Base-by-base conservation (phyloP, 2,888 invertebrate genomes). In the Melanargia galathea region DNA sequence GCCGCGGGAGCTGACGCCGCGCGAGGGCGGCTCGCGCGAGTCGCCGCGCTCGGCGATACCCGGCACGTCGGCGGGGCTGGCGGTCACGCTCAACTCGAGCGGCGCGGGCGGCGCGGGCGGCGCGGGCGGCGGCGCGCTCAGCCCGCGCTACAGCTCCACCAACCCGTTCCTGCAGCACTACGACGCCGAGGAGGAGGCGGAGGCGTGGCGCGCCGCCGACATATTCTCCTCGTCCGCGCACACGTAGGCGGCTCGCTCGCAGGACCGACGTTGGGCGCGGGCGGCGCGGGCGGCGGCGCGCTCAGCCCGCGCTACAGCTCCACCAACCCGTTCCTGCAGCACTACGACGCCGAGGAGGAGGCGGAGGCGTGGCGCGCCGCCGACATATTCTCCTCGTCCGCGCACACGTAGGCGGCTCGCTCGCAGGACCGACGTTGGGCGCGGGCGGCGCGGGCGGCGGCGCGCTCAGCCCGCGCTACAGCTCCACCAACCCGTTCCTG, bases 271-370 rank as follows among this genome's bases (percentile, higher is more conserved):
- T 40, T 16, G 40, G 40, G 16, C 18, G 8, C 1, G 30, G 6
- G 30, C 30, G 30, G 30, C 30, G 30, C n/a, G n/a, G n/a, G n/a
- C 46, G 67, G 65, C 62, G 72, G 73, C 18, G 71, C 66, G 11
- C 77, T 86, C 60, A 84, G 85, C 66, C 90, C 90, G 13, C 87
- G 90, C 68, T 90, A 88, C 83, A 86, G 78, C 69, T 83, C 90
- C 71, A 94, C 94, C 54, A 94, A 94, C 83, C 94, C 94, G 62
- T 94, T 94, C 82, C 83, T 94, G 75, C 92, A 92, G 82, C 88
- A 91, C 78, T 91, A 92, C 81, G 87, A 92, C 78, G 88, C 86
- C 64, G 89, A 92, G 75, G 87, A 83, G 70, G 91, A 91, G 73
- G 89, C 90, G 70, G 89, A 91, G 77, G 87, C 88, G 70, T 91